phyloP scores from a whole-genome alignment of 64 coral and sea anemone genomes.

The Montipora foliosa region DNA sequence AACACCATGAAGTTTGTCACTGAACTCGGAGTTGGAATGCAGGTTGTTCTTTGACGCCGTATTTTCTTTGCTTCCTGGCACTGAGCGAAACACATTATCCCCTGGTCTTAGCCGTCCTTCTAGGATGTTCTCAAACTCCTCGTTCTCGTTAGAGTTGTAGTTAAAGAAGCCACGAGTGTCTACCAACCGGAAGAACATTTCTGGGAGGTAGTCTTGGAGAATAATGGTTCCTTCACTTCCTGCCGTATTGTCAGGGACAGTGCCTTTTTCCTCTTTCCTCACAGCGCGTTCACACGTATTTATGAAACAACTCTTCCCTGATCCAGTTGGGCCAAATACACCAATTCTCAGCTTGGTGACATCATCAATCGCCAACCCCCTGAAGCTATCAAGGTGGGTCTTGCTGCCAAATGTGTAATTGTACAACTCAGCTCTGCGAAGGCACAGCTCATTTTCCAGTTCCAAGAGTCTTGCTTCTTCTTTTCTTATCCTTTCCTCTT shows the following conservation, averaged over 20 bases:
- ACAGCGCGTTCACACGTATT: slow-evolving; percentile 68
- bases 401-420: slow-evolving; percentile 52
- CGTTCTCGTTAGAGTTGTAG: slow-evolving; percentile 48
- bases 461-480: background rate
- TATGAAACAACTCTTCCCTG: slow-evolving; percentile 77
- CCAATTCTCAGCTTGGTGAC: slow-evolving; percentile 57
- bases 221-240: slow-evolving; percentile 61
- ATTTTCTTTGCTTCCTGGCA: background rate
- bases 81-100: slow-evolving; percentile 6
- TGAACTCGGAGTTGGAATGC: background rate
- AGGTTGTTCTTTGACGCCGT: background rate
- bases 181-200: slow-evolving; percentile 72
- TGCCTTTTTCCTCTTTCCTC: slow-evolving; percentile 46
- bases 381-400: background rate
- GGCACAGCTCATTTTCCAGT: slow-evolving; percentile 9
- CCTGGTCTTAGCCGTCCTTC: slow-evolving; percentile 46
- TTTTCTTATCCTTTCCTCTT: background rate
- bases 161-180: slow-evolving; percentile 73
- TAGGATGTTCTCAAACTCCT: slow-evolving; percentile 62
- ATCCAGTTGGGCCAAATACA: slow-evolving; percentile 77
- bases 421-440: slow-evolving; percentile 17
- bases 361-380: slow-evolving; percentile 14
- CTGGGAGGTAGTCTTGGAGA: slow-evolving; percentile 64
- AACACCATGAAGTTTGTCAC: slow-evolving; percentile 45
- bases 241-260: slow-evolving; percentile 29